Evolutionary conservation across 64 coral and sea anemone species (phyloP), one percentile per base, ranked within the genome.

Genomic region (Acropora yongei): DNA sequence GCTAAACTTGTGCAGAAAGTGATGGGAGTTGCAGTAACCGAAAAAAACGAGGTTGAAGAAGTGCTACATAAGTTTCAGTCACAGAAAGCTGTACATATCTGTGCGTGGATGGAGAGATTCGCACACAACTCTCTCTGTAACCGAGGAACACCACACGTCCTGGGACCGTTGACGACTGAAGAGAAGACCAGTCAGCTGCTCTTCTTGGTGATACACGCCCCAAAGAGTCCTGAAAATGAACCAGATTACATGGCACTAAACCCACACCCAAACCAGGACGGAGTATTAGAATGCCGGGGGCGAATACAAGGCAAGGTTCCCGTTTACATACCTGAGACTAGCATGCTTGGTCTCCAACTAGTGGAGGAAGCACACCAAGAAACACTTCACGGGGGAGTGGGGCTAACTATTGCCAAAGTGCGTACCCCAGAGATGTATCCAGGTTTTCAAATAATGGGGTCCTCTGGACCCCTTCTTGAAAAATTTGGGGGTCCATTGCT

Each of bases 361-460:
- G 89, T 91, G 39, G 53, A 71, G 69, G 78, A 48, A 45, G 61
- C 89, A 18, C 57, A 91, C 46, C 40, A 81, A 19, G 1, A 66
- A 18, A 90, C 76, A 18, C 74, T 90, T 19, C 88, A 80, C 45
- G 77, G 75, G 87, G 76, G 88, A 78, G 47, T 90, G 74, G 50
- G 50, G 51, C 51, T 55, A 9, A 55, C 51, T 9, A 55, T 55
- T 0, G 51, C 51, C 51, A 55, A 55, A 9, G 51, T 55, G 51
- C 51, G 51, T 55, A 55, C 51, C 51, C 51, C 30, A 30, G 30
- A 30, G 30, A 30, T 30, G 30, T 30, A 30, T 30, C 30, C 30
- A 30, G 30, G 30, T 30, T 30, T 30, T 30, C 30, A 30, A 30
- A 30, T 30, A 30, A 30, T 30, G 30, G 30, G 30, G 30, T 30